Conservation (phyloP, 2,888 invertebrate genomes). For the Callinectes sapidus region DNA sequence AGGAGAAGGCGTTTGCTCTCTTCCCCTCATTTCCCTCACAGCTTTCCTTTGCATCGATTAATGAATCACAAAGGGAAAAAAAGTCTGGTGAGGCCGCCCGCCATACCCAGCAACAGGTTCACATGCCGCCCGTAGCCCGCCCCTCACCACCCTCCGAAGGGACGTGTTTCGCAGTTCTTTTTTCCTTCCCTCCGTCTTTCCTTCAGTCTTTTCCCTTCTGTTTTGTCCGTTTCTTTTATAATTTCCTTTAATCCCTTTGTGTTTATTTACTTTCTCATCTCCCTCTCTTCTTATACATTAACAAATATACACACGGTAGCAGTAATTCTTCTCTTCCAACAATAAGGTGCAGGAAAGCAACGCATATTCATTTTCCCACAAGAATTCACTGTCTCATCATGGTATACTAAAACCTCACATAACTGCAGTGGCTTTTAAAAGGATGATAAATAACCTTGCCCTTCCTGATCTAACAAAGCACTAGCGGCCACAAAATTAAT, state of each 20-base stretch:
- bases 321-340: not conserved
- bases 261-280: not conserved
- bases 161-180: not conserved
- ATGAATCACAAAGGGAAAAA: not conserved
- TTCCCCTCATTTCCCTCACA: not conserved
- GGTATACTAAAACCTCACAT: not conserved
- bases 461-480: not conserved
- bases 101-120: slow-evolving; percentile 9
- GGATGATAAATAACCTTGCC: not conserved
- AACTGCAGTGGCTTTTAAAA: not conserved
- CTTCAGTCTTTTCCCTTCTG: not conserved
- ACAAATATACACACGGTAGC: not conserved
- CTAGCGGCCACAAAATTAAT: too few relatives aligned
- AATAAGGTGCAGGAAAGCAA: not conserved
- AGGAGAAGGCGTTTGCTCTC: not conserved
- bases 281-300: not conserved
- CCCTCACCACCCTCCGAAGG: not conserved
- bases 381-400: not conserved
- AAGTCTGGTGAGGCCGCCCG: not conserved
- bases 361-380: too few relatives aligned
- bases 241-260: not conserved
- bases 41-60: not conserved
- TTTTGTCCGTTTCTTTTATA: not conserved
- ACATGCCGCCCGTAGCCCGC: not conserved
- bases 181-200: not conserved